These are phyloP conservation scores for Platypus cylindrus DNA, from an alignment of 2,888 invertebrate species.

Conservation along the genomic window DNA sequence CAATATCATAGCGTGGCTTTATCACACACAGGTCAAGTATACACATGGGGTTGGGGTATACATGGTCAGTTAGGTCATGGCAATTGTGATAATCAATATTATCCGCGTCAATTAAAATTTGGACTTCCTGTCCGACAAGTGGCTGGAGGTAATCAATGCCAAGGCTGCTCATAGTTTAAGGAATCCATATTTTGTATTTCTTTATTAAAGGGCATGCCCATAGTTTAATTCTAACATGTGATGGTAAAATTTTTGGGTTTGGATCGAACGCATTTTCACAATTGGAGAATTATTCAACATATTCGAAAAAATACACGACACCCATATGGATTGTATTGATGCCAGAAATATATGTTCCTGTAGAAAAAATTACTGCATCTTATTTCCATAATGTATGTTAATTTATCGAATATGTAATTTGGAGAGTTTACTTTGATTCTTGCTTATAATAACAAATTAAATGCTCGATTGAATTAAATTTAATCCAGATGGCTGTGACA, in stretches of 20 bases:
- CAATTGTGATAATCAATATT: slow-evolving; percentile 53
- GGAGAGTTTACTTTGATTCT: too few relatives aligned
- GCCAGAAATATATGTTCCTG: slow-evolving; percentile 30
- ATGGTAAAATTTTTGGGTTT: slow-evolving; percentile 55
- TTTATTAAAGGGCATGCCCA: slow-evolving; percentile 64
- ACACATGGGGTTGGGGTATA: slow-evolving; percentile 93
- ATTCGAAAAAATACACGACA: slow-evolving; percentile 46
- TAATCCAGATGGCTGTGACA: slow-evolving; percentile 50
- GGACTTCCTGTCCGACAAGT: slow-evolving; percentile 38
- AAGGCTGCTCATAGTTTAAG: not conserved
- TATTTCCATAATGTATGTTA: slow-evolving; percentile 65
- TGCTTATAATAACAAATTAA: too few relatives aligned
- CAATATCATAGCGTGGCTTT: slow-evolving; percentile 84
- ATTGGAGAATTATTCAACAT: slow-evolving; percentile 41
- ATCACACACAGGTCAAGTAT: slow-evolving; percentile 64
- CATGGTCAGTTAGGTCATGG: slow-evolving; percentile 88
- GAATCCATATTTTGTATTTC: not conserved
- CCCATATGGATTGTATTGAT: slow-evolving; percentile 44
- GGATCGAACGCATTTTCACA: slow-evolving; percentile 73
- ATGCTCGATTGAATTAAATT: slow-evolving; percentile 2
- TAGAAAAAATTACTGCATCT: slow-evolving; percentile 48
- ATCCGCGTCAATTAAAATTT: slow-evolving; percentile 38
- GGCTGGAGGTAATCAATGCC: slow-evolving; percentile 32
- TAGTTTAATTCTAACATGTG: slow-evolving; percentile 50
- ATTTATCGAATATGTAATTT: not conserved